A percentile compares a stretch with the other conserved stretches of the same genome.
phyloP scores from a whole-genome alignment of 2,113 vertebrate species.

The Zonotrichia leucophrys region DNA sequence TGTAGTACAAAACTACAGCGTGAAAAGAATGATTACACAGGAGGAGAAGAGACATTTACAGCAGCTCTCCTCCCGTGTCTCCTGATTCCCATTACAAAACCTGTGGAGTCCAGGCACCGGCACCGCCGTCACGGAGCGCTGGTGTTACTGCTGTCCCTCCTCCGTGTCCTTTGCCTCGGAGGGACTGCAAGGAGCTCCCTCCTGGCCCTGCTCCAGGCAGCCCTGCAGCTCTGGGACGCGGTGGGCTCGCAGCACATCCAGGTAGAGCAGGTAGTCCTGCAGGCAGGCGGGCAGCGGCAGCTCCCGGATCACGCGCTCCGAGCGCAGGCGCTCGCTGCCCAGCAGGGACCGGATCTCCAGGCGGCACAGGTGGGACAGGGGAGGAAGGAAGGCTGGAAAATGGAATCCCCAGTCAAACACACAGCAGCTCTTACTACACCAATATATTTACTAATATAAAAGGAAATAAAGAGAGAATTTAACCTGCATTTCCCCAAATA shows the following conservation, averaged over 20 bases:
- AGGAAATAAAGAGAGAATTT: background rate
- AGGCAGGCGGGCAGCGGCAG: conserved; percentile 75
- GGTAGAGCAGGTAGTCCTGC: conserved; percentile 77
- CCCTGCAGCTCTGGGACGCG: background rate
- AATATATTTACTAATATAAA: background rate
- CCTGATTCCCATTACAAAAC: background rate
- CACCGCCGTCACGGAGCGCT: background rate
- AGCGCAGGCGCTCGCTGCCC: conserved; percentile 43
- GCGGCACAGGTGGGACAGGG: conserved; percentile 78
- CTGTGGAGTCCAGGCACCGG: background rate
- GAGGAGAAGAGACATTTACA: background rate
- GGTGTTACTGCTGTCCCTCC: background rate
- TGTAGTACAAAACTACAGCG: background rate
- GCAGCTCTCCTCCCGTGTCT: background rate
- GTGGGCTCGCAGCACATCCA: conserved; percentile 62
- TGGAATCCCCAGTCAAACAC: background rate
- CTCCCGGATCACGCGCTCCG: conserved; percentile 52
- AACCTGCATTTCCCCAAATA: background rate
- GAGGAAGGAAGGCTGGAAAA: conserved; percentile 69
- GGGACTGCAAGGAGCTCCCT: background rate
- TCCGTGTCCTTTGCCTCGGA: background rate
- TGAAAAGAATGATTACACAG: background rate
- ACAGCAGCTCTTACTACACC: background rate
- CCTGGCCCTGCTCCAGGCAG: background rate
- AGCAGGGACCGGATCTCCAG: conserved; percentile 75